Percentiles rank a stretch among this genome's conserved stretches.
Conservation (phyloP, 2,113 vertebrate species). For the Ochotona princeps region DNA sequence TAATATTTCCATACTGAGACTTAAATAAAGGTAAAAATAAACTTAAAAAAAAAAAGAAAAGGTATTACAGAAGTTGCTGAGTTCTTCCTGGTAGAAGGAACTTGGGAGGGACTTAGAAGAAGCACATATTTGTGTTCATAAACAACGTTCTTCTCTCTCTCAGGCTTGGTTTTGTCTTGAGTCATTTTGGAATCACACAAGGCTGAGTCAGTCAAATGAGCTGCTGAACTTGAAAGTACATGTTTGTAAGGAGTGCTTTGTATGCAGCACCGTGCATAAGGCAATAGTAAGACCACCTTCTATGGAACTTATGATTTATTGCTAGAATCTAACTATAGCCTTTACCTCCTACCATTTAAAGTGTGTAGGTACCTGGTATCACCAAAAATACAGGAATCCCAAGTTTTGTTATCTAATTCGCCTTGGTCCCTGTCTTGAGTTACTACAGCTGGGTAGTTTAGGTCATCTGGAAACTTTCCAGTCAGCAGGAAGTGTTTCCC, state of each 20-base stretch:
- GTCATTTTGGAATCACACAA: background rate
- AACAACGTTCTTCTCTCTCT: background rate
- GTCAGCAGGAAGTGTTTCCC: background rate
- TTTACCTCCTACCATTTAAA: background rate
- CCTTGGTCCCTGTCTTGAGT: conserved; percentile 31
- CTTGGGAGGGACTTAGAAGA: background rate
- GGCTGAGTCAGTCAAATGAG: conserved; percentile 15
- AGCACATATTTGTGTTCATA: background rate
- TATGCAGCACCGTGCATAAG: background rate
- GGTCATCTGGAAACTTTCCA: conserved; percentile 38
- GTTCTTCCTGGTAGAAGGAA: background rate
- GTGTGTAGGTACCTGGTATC: background rate
- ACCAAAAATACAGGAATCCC: background rate
- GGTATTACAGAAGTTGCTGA: too few species aligned
- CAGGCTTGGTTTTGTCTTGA: background rate
- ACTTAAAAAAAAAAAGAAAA: too few species aligned
- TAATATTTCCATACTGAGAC: conserved; percentile 56
- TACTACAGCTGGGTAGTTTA: conserved; percentile 3
- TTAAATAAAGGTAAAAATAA: conserved; percentile 38
- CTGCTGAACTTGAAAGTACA: background rate
- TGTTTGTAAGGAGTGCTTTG: background rate
- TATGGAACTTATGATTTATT: background rate
- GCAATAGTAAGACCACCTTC: background rate
- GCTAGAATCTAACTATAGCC: background rate
- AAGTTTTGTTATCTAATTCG: background rate